These are phyloP conservation scores for Ochotona curzoniae DNA, from an alignment of 2,113 vertebrate genomes.

Conservation along the genomic window DNA sequence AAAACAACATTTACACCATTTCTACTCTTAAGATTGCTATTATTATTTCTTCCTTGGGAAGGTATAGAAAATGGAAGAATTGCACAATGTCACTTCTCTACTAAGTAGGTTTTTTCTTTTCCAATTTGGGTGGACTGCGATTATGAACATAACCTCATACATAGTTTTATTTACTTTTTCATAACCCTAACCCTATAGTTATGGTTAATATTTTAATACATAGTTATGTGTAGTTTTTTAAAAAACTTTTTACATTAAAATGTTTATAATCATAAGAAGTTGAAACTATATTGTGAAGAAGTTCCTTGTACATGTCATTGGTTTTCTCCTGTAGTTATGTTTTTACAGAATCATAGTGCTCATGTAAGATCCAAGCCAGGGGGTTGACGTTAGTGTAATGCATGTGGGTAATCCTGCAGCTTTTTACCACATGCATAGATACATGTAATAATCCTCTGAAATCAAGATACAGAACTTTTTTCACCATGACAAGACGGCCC, in stretches of 20 bases:
- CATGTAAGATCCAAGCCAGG: background rate
- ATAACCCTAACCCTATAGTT: background rate
- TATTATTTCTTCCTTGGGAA: background rate
- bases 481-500: background rate
- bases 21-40: background rate
- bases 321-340: background rate
- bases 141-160: background rate
- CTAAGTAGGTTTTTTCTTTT: conserved; percentile 6
- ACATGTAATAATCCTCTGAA: background rate
- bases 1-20: background rate
- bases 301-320: background rate
- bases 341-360: background rate
- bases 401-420: background rate
- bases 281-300: background rate
- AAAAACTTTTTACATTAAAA: conserved; percentile 22
- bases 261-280: background rate
- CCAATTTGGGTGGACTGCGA: background rate
- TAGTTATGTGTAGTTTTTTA: background rate
- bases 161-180: conserved; percentile 6
- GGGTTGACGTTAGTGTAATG: background rate
- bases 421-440: background rate
- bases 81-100: background rate
- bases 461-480: conserved; percentile 11
- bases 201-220: background rate
- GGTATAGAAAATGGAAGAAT: background rate